phyloP scores from a whole-genome alignment of 2,797 vertebrate species.

The Crax fasciolata region DNA sequence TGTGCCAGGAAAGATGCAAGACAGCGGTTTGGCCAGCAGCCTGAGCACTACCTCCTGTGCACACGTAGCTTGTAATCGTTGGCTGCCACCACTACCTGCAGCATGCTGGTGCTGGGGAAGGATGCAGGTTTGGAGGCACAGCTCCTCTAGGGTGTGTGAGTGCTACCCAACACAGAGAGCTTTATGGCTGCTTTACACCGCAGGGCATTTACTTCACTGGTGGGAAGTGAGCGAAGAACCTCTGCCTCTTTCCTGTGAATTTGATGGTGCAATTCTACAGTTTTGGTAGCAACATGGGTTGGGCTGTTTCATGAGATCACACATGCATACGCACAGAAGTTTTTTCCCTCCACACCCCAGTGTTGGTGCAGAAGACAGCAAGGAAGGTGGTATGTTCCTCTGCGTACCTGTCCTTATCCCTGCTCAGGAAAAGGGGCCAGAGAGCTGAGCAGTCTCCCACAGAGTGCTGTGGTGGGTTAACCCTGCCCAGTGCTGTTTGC shows the following conservation, averaged over 20 bases:
- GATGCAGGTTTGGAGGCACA: background rate
- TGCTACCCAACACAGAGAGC: background rate
- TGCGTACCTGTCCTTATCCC: background rate
- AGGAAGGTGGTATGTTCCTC: background rate
- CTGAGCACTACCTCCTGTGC: background rate
- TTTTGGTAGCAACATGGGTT: background rate
- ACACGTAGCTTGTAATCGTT: rapidly evolving
- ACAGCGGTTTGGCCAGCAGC: background rate
- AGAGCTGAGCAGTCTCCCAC: background rate
- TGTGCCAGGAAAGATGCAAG: background rate
- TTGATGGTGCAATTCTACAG: background rate
- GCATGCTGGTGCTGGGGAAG: background rate
- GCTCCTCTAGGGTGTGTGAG: background rate
- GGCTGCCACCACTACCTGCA: background rate
- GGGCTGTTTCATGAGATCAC: background rate
- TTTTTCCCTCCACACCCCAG: background rate
- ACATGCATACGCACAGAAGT: rapidly evolving
- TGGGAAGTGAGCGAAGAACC: background rate
- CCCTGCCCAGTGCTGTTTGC: background rate
- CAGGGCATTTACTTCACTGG: background rate
- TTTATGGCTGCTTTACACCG: background rate
- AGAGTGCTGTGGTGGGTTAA: background rate
- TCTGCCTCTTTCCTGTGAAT: background rate
- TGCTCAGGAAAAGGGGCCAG: background rate
- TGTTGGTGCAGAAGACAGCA: rapidly evolving